phyloP scores from a whole-genome alignment of 1,140 invertebrate species.

The Rhopalosiphum padi region DNA sequence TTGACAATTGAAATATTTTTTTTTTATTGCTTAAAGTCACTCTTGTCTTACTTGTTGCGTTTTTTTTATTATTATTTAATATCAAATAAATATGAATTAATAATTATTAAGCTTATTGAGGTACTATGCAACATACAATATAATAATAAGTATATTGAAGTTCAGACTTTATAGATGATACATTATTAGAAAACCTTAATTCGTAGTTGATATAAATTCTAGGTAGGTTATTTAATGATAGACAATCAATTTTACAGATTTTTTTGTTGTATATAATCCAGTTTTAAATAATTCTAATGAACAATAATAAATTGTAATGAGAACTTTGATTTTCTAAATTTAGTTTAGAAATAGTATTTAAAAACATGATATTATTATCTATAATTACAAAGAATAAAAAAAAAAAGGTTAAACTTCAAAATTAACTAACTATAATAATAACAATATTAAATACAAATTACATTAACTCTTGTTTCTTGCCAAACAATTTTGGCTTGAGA shows the following conservation, averaged over 20 bases:
- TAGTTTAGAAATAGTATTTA: too few relatives aligned
- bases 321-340: too few relatives aligned
- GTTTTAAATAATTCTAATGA: too few relatives aligned
- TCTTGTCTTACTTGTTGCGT: neutral
- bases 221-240: neutral
- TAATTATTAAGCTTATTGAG: neutral
- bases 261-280: neutral
- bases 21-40: neutral
- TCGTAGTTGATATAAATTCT: neutral
- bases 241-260: too few relatives aligned
- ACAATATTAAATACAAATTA: too few relatives aligned
- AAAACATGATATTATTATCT: too few relatives aligned
- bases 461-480: too few relatives aligned
- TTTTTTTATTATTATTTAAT: neutral
- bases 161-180: neutral
- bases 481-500: too few relatives aligned
- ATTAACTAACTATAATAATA: neutral
- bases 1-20: neutral
- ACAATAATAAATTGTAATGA: too few relatives aligned
- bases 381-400: too few relatives aligned
- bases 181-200: neutral
- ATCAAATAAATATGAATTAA: neutral
- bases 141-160: neutral
- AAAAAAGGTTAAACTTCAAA: neutral
- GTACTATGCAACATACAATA: neutral